These are phyloP conservation scores for Scaptomyza montana DNA, from an alignment of 1,140 invertebrate genomes.

Conservation along the genomic window DNA sequence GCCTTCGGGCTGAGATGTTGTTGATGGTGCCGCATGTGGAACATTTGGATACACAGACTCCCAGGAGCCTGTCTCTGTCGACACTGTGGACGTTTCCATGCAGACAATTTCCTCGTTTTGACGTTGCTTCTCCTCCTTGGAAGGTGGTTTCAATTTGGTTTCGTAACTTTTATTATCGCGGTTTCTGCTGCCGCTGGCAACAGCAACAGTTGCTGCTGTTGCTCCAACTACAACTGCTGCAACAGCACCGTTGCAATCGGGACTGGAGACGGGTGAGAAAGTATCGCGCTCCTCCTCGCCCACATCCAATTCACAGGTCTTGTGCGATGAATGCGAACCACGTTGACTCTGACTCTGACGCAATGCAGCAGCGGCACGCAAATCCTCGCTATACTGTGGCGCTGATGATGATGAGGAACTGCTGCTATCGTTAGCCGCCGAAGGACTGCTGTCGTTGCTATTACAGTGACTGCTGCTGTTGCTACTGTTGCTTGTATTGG, in stretches of 20 bases:
- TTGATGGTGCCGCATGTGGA: not conserved
- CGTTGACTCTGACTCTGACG: slow-evolving; percentile 27
- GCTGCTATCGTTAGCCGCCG: slow-evolving; percentile 32
- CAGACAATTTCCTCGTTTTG: slow-evolving; percentile 88
- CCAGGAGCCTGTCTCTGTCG: slow-evolving; percentile 87
- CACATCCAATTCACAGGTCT: slow-evolving; percentile 76
- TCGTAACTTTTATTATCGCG: slow-evolving; percentile 61
- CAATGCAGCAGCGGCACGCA: slow-evolving; percentile 47
- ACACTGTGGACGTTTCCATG: slow-evolving; percentile 86
- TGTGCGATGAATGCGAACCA: slow-evolving; percentile 60
- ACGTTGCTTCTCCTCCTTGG: slow-evolving; percentile 89
- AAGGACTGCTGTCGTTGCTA: slow-evolving; percentile 52
- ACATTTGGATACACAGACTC: slow-evolving; percentile 85
- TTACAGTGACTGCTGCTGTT: slow-evolving; percentile 26
- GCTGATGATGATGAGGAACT: slow-evolving; percentile 64
- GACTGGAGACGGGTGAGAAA: slow-evolving; percentile 72
- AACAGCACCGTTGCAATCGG: slow-evolving; percentile 54
- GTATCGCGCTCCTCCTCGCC: slow-evolving; percentile 78
- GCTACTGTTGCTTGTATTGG: slow-evolving; percentile 55
- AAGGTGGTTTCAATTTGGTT: slow-evolving; percentile 73
- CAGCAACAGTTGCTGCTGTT: slow-evolving; percentile 25
- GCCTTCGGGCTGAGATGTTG: slow-evolving; percentile 31
- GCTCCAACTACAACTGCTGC: not conserved
- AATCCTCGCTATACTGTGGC: slow-evolving; percentile 79
- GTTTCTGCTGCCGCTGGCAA: not conserved